Base-by-base conservation (phyloP, 2,797 vertebrate species). In the Syndactyla subalaris region DNA sequence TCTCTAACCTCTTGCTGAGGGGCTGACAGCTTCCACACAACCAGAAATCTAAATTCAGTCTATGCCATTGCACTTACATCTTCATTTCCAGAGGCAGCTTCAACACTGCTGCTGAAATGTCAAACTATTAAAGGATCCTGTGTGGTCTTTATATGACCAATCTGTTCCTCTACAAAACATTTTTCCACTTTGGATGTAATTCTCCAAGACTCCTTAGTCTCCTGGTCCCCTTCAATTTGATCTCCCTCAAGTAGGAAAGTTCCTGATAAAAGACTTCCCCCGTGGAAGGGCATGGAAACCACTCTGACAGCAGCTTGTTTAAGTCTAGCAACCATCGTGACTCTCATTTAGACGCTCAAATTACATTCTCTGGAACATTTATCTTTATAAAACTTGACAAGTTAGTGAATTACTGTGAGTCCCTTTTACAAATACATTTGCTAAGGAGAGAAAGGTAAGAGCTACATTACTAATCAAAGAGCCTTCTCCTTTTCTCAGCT, bases 41-140 rank as follows among this genome's bases (percentile, higher is more conserved):
- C 45, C 84, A 76, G 83, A 94, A 89, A 91, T 85, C 72, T 76
- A n/a, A 90, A 79, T 71, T 49, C 76, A 80, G 23, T 23, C 71
- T 39, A 9, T 52, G 68, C 19, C 20, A 26, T 22, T 85, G 67
- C 58, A 39, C 74, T 89, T 79, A 74, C 45, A 77, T 27, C 57
- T 82, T 87, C 54, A 76, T 79, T 92, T 85, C 61, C 49, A 70
- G 67, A 55, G 59, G 85, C 89, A 90, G 55, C 26, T 79, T 91
- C 72, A 91, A 84, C 74, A 92, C 39, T 5, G 29, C 59, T 92
- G 55, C 61, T 34, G 39, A 78, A 94, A 79, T 52, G 29, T 36
- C 51, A 36, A 34, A 27, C 27, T 32, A 11, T 32, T 75, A 67
- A 4, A 93, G 71, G 59, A 52, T 43, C 26, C 13, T 85, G 32